phyloP scores from a whole-genome alignment of 2,888 invertebrate species.

The Rhimphoctona megacephalus region DNA sequence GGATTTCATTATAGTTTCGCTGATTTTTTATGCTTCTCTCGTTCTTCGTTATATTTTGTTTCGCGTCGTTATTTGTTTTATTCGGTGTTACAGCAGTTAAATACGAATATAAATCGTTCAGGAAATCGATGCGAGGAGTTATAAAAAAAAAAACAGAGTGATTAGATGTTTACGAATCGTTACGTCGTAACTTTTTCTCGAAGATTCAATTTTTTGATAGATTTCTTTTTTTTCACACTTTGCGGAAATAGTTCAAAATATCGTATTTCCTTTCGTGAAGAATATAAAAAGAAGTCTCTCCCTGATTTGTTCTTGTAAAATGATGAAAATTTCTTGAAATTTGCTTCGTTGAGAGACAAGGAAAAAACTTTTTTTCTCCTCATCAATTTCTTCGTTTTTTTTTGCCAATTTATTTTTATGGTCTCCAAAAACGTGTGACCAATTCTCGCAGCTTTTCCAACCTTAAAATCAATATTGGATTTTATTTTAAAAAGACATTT shows the following conservation, averaged over 20 bases:
- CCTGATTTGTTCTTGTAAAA: neutral
- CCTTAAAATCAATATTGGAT: neutral
- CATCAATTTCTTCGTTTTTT: neutral
- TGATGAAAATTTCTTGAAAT: neutral
- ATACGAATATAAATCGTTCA: slow-evolving; percentile 47
- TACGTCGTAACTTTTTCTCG: slow-evolving; percentile 13
- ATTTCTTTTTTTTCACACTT: neutral
- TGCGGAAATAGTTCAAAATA: slow-evolving; percentile 27
- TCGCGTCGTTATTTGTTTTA: neutral
- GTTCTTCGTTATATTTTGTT: neutral
- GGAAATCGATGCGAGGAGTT: slow-evolving; percentile 21
- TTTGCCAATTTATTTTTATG: no score
- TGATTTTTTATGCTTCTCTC: neutral
- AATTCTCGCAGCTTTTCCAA: neutral
- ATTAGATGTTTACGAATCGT: neutral
- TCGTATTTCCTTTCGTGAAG: slow-evolving; percentile 1
- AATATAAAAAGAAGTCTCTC: neutral
- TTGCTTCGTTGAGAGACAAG: neutral
- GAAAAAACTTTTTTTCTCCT: neutral
- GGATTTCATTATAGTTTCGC: neutral
- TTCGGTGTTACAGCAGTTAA: slow-evolving; percentile 39
- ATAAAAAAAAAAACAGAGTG: slow-evolving; percentile 38
- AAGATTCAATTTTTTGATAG: slow-evolving; percentile 21
- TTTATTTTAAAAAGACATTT: neutral
- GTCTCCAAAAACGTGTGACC: neutral